These are phyloP conservation scores for Poeciliopsis infans DNA, from an alignment of 2,797 vertebrate genomes.

Conservation along the genomic window DNA sequence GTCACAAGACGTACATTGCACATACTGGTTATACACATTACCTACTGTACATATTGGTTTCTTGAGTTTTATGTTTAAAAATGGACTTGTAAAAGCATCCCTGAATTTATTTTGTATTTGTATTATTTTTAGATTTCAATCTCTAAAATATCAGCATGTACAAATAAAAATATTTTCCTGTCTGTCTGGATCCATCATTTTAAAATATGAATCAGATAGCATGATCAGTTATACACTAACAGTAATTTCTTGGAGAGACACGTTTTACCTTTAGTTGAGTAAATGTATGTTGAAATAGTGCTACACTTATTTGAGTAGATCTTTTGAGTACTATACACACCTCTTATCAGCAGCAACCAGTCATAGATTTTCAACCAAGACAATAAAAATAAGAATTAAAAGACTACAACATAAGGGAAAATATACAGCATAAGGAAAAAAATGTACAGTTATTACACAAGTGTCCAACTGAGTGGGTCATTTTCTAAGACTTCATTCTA, in stretches of 20 bases:
- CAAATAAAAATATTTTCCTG: not conserved
- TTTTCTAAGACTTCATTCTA: not conserved
- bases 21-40: not conserved
- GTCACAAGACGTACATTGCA: no score
- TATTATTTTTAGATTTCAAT: not conserved
- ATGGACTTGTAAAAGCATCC: not conserved
- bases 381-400: not conserved
- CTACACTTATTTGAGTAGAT: no score
- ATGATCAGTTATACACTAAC: not conserved
- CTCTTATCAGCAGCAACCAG: not conserved
- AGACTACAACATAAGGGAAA: not conserved
- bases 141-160: not conserved
- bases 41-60: not conserved
- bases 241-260: no score
- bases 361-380: not conserved
- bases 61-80: not conserved
- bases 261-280: no score
- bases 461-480: not conserved
- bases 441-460: not conserved
- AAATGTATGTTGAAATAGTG: no score
- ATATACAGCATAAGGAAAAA: not conserved
- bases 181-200: no score
- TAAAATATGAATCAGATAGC: no score
- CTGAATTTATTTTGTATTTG: not conserved
- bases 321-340: no score